Percentiles rank a stretch among this genome's conserved stretches.
These are phyloP conservation scores for Phallusia fumigata DNA, from an alignment of 23 tunicate species.

Conservation along the genomic window DNA sequence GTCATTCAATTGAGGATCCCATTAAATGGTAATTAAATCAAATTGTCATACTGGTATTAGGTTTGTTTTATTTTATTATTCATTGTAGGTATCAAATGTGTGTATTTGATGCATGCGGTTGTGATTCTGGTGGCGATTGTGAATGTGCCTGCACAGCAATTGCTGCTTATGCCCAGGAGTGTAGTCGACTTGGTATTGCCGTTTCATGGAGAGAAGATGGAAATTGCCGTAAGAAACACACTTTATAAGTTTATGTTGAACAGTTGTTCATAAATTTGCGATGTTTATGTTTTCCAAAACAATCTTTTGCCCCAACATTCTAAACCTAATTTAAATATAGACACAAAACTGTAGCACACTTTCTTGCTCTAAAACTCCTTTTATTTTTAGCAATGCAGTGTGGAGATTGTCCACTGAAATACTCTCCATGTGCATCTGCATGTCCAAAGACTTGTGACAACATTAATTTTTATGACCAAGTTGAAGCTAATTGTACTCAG, in stretches of 20 bases:
- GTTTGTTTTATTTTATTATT: too few relatives aligned
- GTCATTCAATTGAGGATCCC: slow-evolving; percentile 18
- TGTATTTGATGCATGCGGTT: slow-evolving; percentile 39
- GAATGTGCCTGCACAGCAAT: slow-evolving; percentile 43
- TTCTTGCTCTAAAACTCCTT: background rate
- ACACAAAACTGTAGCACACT: too few relatives aligned
- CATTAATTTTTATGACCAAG: slow-evolving; percentile 16
- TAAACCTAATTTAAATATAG: too few relatives aligned
- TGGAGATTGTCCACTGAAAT: slow-evolving; percentile 40
- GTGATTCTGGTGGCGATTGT: slow-evolving; percentile 48
- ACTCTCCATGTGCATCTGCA: slow-evolving; percentile 19
- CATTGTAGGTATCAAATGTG: slow-evolving; percentile 23
- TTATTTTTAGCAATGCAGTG: slow-evolving; percentile 24
- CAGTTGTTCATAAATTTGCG: too few relatives aligned
- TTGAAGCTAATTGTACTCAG: slow-evolving; percentile 25
- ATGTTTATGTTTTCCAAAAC: too few relatives aligned
- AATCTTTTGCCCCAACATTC: too few relatives aligned
- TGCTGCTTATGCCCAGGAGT: slow-evolving; percentile 39
- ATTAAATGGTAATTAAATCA: background rate
- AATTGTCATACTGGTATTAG: too few relatives aligned
- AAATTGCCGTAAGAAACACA: slow-evolving; percentile 30
- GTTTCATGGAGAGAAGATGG: slow-evolving; percentile 21
- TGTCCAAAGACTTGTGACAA: slow-evolving; percentile 45
- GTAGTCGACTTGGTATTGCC: slow-evolving; percentile 8
- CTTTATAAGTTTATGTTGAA: too few relatives aligned